Percentiles rank a stretch among this genome's conserved stretches.
phyloP scores from a whole-genome alignment of 1,140 invertebrate genomes.

The Dinothrombium tinctorium region DNA sequence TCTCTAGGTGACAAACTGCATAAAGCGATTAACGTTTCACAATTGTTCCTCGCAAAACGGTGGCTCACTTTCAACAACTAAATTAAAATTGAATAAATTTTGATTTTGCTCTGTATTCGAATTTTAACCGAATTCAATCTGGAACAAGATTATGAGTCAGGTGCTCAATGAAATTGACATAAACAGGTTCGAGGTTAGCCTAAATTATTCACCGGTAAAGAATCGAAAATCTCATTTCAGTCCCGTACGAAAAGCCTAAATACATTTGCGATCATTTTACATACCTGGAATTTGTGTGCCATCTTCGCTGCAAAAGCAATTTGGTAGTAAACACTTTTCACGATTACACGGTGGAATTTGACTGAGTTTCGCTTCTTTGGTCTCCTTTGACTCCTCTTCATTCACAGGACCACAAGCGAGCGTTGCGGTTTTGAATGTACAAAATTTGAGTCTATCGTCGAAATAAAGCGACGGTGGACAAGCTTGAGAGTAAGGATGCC shows the following conservation, averaged over 20 bases:
- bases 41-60: no score
- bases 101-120: no score
- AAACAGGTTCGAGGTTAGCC: not conserved
- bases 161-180: not conserved
- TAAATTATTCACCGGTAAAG: not conserved
- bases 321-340: slow-evolving; percentile 49
- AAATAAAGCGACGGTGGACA: slow-evolving; percentile 71
- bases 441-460: slow-evolving; percentile 67
- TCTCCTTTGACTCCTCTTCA: slow-evolving; percentile 6
- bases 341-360: slow-evolving; percentile 57
- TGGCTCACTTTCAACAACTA: no score
- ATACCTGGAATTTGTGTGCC: slow-evolving; percentile 55
- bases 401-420: slow-evolving; percentile 62
- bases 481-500: slow-evolving; percentile 7
- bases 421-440: slow-evolving; percentile 59
- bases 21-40: no score
- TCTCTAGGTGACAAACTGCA: no score
- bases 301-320: slow-evolving; percentile 79
- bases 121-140: no score
- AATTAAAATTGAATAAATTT: no score
- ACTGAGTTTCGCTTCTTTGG: slow-evolving; percentile 9
- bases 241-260: not conserved
- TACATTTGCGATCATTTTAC: no score
- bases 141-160: no score
- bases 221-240: not conserved